A percentile compares a stretch with the other conserved stretches of the same genome.
These are phyloP conservation scores for Leptinotarsa texana DNA, from an alignment of 1,140 invertebrate genomes.

Conservation along the genomic window DNA sequence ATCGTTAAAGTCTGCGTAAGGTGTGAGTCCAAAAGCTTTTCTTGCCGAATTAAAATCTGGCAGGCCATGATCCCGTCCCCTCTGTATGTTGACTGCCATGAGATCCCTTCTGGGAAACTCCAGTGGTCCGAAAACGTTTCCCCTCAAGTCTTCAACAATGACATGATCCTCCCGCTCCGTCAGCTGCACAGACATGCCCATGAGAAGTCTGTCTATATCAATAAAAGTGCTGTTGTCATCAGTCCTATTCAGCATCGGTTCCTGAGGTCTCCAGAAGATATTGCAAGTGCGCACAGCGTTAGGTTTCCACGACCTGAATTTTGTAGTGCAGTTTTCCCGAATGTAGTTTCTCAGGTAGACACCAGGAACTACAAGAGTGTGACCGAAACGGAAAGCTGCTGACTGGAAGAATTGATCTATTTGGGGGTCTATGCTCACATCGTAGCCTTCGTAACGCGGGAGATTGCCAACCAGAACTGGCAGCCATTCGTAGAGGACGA, in stretches of 20 bases:
- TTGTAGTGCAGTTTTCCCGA: slow-evolving; percentile 49
- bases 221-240: slow-evolving; percentile 32
- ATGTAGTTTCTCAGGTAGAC: slow-evolving; percentile 55
- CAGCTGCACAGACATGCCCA: slow-evolving; percentile 66
- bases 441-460: slow-evolving; percentile 63
- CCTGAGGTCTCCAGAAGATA: slow-evolving; percentile 67
- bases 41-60: slow-evolving; percentile 70
- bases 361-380: slow-evolving; percentile 64
- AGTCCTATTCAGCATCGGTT: slow-evolving; percentile 40
- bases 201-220: slow-evolving; percentile 64
- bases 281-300: slow-evolving; percentile 66
- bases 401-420: slow-evolving; percentile 72
- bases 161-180: slow-evolving; percentile 68
- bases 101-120: slow-evolving; percentile 71
- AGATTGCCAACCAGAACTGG: slow-evolving; percentile 42
- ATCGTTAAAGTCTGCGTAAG: slow-evolving; percentile 21
- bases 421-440: slow-evolving; percentile 67
- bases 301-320: slow-evolving; percentile 39
- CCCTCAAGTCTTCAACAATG: slow-evolving; percentile 69
- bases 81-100: slow-evolving; percentile 70
- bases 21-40: slow-evolving; percentile 57
- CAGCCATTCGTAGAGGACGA: slow-evolving; percentile 62
- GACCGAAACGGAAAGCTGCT: slow-evolving; percentile 71
- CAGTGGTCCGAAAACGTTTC: slow-evolving; percentile 68
- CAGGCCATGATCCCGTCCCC: slow-evolving; percentile 69